Evolutionary conservation across 2,797 vertebrate genomes (phyloP).

Genomic region (Fringilla coelebs): DNA sequence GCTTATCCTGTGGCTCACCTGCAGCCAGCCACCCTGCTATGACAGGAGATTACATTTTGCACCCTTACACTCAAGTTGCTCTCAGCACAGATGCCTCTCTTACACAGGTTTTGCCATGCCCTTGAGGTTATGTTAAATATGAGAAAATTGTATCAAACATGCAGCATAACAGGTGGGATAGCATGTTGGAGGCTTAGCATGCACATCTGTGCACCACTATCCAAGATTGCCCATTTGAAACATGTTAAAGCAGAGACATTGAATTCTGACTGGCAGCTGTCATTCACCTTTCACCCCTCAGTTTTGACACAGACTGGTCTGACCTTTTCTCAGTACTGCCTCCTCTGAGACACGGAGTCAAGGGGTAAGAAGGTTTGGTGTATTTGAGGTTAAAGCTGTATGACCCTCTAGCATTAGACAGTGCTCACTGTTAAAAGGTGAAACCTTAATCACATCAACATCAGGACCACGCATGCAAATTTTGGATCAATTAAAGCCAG

Average conservation of each 20-base stretch:
- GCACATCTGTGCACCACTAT: neutral
- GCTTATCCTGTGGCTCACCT: fast-evolving
- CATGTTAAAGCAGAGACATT: neutral
- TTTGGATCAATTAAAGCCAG: neutral
- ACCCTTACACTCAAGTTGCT: neutral
- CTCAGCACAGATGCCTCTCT: neutral
- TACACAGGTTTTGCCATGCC: neutral
- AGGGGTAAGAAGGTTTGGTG: neutral
- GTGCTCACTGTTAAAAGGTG: neutral
- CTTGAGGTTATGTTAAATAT: neutral
- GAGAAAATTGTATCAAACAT: neutral
- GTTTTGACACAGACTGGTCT: neutral
- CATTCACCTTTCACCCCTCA: neutral
- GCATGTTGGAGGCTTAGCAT: neutral
- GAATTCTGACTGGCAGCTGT: neutral
- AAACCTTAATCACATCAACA: neutral
- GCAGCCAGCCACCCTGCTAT: neutral
- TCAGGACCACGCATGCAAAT: neutral
- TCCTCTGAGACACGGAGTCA: neutral
- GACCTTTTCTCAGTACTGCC: neutral
- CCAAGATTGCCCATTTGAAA: neutral
- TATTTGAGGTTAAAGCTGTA: neutral
- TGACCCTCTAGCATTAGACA: neutral
- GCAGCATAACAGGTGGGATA: neutral
- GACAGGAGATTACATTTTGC: neutral